Base-by-base conservation (phyloP, 2,113 vertebrate species). In the Orientallactaga bullata region DNA sequence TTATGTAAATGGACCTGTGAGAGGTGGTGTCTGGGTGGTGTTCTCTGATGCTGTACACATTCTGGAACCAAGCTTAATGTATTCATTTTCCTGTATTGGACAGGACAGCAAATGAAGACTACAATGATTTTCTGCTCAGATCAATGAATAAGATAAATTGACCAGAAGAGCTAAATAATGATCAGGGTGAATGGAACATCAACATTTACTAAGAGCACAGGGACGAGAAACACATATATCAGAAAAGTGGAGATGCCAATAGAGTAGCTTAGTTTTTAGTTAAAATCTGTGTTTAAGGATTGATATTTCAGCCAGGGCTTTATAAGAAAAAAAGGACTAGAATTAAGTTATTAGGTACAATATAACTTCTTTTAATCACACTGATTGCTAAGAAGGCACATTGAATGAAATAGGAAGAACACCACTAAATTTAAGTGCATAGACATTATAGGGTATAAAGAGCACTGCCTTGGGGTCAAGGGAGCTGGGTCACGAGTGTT, bases 61-160 rank as follows among this genome's bases (percentile, higher is more conserved):
- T 90, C 61, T 77, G 21, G 88, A 92, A 80, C 15, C 24, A 92
- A 93, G 72, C 2, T 72, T 89, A 69, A 85, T 28, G 26, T 11
- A 28, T 58, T 60, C 15, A 26, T 72, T 95, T 89, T 71, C 88
- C 93, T 86, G 80, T 95, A 96, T 97, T 23, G 9, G 96, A 95
- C 94, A 90, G 97, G 97, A 98, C 85, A 87, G 97, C 96, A 97
- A 98, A 98, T 97, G 97, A 98, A 97, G 96, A 98, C 94, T 92
- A 72, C 77, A 98, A 96, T 97, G 98, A 98, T 97, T 98, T 98
- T 97, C 96, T 98, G 97, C 94, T 98, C 79, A 85, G 94, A 92
- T 97, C 97, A 98, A 98, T 98, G 98, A 97, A 95, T 95, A 97
- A 98, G 97, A 98, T 91, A 96, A 98, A 98, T 97, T 96, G 96